Evolutionary conservation across 2,797 vertebrate genomes (phyloP).

Genomic region (Brotogeris chrysoptera): DNA sequence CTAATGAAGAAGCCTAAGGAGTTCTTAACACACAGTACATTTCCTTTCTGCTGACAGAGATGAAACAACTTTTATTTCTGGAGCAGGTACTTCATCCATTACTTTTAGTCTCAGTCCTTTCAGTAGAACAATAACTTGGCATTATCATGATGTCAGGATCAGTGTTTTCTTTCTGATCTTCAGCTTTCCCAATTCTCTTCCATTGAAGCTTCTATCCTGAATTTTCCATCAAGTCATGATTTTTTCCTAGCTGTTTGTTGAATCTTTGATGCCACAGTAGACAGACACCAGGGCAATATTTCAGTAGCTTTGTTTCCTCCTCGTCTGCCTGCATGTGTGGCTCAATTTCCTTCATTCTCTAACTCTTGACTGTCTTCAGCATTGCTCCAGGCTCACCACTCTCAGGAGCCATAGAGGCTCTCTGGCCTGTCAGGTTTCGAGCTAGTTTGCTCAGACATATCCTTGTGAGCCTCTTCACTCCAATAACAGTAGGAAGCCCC

Average conservation of each 20-base stretch:
- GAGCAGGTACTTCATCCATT: not conserved
- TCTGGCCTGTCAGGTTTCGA: constrained; percentile 38
- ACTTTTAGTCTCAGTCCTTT: not conserved
- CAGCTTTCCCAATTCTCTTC: not conserved
- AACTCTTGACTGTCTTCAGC: constrained; percentile 28
- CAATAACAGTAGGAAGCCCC: not conserved
- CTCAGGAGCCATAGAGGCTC: not conserved
- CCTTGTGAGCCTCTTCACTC: constrained; percentile 36
- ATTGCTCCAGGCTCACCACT: constrained; percentile 8
- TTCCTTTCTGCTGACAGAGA: not conserved
- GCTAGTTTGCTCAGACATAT: constrained; percentile 21
- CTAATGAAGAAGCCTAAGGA: not conserved
- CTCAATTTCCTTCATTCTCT: not conserved
- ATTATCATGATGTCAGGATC: not conserved
- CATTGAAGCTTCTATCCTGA: not conserved
- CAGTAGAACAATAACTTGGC: not conserved
- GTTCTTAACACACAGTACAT: not conserved
- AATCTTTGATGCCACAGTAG: not conserved
- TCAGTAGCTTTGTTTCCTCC: constrained; percentile 21
- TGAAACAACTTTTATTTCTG: not conserved
- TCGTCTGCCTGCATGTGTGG: not conserved
- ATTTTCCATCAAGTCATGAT: not conserved
- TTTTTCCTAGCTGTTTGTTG: constrained; percentile 19
- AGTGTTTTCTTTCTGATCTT: not conserved
- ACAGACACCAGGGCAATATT: not conserved